Evolutionary conservation across 2,888 invertebrate species (phyloP).

Genomic region (Amphipoea oculea): DNA sequence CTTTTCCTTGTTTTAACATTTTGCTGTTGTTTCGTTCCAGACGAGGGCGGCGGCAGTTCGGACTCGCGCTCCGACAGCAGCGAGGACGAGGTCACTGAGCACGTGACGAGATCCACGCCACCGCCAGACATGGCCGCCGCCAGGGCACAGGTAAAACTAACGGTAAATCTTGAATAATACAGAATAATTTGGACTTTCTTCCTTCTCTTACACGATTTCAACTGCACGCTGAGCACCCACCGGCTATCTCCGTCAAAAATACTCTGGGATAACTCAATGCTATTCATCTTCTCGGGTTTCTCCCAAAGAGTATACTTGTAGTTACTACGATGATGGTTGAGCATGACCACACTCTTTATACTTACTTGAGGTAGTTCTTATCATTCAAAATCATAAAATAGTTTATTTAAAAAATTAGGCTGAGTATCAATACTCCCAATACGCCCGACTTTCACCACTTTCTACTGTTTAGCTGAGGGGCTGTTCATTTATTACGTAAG

Average conservation of each 20-base stretch:
- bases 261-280: background rate
- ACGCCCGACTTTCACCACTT: too few species aligned
- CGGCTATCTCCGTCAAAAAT: background rate
- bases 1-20: background rate
- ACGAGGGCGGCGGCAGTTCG: slow-evolving; percentile 92
- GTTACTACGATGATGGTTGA: background rate
- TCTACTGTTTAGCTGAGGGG: too few species aligned
- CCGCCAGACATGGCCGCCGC: slow-evolving; percentile 86
- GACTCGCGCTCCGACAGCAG: slow-evolving; percentile 93
- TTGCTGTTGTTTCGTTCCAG: slow-evolving; percentile 79
- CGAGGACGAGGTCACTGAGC: slow-evolving; percentile 95
- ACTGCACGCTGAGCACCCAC: background rate
- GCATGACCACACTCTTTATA: background rate
- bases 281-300: background rate
- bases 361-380: background rate
- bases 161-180: slow-evolving; percentile 26
- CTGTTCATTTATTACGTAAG: too few species aligned
- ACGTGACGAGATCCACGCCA: slow-evolving; percentile 87
- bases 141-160: slow-evolving; percentile 82
- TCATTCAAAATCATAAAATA: background rate
- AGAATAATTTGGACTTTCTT: slow-evolving; percentile 1
- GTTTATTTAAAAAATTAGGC: too few species aligned
- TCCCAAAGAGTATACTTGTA: background rate
- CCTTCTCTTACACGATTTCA: slow-evolving; percentile 6
- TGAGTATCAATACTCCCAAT: too few species aligned